Evolutionary conservation across 2,113 vertebrate species (phyloP).

Genomic region (Epinephelus fuscoguttatus): DNA sequence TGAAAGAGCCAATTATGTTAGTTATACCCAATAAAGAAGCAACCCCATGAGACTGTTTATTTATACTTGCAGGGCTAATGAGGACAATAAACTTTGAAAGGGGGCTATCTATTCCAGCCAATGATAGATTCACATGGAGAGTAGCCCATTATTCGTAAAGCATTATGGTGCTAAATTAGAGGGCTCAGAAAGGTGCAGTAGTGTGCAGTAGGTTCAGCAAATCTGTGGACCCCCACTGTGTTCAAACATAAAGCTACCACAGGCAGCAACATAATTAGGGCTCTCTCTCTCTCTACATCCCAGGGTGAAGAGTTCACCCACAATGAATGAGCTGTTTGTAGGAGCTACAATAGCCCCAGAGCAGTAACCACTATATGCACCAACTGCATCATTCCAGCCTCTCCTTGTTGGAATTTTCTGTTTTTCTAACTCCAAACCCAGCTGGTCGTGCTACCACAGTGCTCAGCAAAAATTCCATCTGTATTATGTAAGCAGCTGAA

Average conservation of each 20-base stretch:
- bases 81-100: not conserved
- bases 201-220: slow-evolving; percentile 41
- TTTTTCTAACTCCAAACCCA: slow-evolving; percentile 25
- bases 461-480: slow-evolving; percentile 45
- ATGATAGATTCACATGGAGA: slow-evolving; percentile 18
- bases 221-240: slow-evolving; percentile 38
- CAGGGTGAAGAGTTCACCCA: slow-evolving; percentile 66
- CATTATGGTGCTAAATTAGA: slow-evolving; percentile 22
- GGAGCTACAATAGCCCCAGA: slow-evolving; percentile 53
- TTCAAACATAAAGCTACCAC: slow-evolving; percentile 34
- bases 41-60: not conserved
- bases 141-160: slow-evolving; percentile 25
- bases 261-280: slow-evolving; percentile 45
- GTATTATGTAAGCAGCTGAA: slow-evolving; percentile 65
- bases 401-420: slow-evolving; percentile 29
- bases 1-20: not conserved
- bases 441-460: slow-evolving; percentile 18
- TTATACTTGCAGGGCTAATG: not conserved
- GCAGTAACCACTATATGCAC: slow-evolving; percentile 46
- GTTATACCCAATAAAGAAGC: not conserved
- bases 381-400: slow-evolving; percentile 39
- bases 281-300: slow-evolving; percentile 37
- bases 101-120: slow-evolving; percentile 2
- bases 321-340: slow-evolving; percentile 60
- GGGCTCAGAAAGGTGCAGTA: not conserved